A percentile compares a stretch with the other conserved stretches of the same genome.
phyloP scores from a whole-genome alignment of 2,888 invertebrate species.

The Biston betularia region DNA sequence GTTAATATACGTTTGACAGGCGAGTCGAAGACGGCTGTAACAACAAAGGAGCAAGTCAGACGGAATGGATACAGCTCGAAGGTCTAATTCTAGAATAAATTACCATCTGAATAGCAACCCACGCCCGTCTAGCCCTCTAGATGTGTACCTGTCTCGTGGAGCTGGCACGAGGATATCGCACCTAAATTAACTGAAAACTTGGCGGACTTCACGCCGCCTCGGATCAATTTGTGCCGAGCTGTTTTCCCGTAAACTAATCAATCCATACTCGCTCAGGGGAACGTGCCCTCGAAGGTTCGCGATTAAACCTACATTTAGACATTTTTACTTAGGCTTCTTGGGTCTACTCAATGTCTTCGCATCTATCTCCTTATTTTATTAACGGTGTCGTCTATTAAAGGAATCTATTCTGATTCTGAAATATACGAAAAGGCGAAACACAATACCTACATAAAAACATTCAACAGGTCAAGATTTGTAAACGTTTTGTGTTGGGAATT shows the following conservation, averaged over 20 bases:
- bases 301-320: not conserved
- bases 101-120: conserved; percentile 43
- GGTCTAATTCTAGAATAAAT: conserved; percentile 46
- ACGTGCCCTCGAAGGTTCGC: not conserved
- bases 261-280: conserved; percentile 8
- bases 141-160: conserved; percentile 27
- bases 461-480: not conserved
- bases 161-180: conserved; percentile 1
- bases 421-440: no score
- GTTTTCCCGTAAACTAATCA: conserved; percentile 22
- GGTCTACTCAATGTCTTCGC: not conserved
- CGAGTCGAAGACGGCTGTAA: conserved; percentile 43
- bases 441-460: not conserved
- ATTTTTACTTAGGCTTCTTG: conserved; percentile 5
- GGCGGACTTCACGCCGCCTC: conserved; percentile 22
- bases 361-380: not conserved
- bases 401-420: no score
- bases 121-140: conserved; percentile 36
- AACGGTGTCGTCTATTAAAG: no score
- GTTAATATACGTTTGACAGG: conserved; percentile 41
- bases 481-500: no score
- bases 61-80: conserved; percentile 44
- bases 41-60: conserved; percentile 51
- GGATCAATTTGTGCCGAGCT: conserved; percentile 21
- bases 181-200: conserved; percentile 26